Conservation (phyloP, 2,113 vertebrate genomes). For the Litocranius walleri region DNA sequence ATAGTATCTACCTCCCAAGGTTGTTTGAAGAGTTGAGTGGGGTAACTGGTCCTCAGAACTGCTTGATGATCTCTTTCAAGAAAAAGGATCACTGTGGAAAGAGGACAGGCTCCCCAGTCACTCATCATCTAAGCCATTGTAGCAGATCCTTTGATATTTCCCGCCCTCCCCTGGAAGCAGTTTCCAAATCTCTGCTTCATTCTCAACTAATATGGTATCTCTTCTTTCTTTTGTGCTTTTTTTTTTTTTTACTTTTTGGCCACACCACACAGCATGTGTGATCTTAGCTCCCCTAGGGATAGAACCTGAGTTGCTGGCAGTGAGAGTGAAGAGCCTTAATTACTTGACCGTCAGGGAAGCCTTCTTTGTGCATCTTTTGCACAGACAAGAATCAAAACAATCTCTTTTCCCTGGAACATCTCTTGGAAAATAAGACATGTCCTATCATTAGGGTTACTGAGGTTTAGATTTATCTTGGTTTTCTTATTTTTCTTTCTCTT, state of each 20-base stretch:
- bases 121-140: accelerated
- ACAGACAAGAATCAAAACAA: neutral
- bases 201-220: accelerated
- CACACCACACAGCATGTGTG: neutral
- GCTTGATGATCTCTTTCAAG: neutral
- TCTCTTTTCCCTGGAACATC: accelerated
- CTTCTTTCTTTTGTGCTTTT: neutral
- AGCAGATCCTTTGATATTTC: too few relatives aligned
- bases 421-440: neutral
- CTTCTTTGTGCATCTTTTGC: neutral
- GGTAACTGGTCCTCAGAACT: accelerated
- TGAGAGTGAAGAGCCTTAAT: neutral
- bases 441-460: neutral
- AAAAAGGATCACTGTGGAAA: neutral
- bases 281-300: neutral
- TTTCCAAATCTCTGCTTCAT: neutral
- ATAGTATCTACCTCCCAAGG: neutral
- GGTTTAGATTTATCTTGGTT: neutral
- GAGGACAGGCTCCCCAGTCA: accelerated
- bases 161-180: accelerated
- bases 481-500: neutral
- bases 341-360: accelerated
- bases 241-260: neutral
- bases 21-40: neutral
- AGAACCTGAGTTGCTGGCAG: accelerated